These are phyloP conservation scores for Thecocarcelia acutangulata DNA, from an alignment of 2,888 invertebrate genomes.

Conservation along the genomic window DNA sequence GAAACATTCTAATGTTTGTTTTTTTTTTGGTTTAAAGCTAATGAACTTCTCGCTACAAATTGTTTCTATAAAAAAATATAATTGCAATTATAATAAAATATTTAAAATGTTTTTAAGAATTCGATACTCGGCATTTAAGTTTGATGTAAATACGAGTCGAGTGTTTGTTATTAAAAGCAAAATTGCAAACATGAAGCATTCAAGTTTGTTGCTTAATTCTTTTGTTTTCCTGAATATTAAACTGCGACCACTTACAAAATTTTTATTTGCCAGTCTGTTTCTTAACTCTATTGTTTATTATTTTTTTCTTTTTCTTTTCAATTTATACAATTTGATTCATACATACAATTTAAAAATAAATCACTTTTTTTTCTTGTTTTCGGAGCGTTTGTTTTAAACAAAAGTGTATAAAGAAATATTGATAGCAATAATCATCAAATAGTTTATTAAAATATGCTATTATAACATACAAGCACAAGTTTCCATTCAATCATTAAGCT, in stretches of 20 bases:
- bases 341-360: neutral
- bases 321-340: conserved; percentile 1
- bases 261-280: neutral
- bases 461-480: conserved; percentile 2
- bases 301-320: too few species aligned
- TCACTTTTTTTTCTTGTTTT: neutral
- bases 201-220: conserved; percentile 48
- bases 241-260: neutral
- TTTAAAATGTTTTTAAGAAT: neutral
- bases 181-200: neutral
- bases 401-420: neutral
- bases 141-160: neutral
- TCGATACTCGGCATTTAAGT: neutral
- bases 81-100: too few species aligned
- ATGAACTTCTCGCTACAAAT: too few species aligned
- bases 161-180: neutral
- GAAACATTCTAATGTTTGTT: too few species aligned
- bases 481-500: conserved; percentile 14
- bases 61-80: too few species aligned
- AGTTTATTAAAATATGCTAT: conserved; percentile 28
- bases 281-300: conserved; percentile 34
- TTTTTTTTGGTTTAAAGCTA: too few species aligned
- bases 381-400: conserved; percentile 2
- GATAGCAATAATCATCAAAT: conserved; percentile 17
- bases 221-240: conserved; percentile 41